Evolutionary conservation across 1,140 invertebrate genomes (phyloP), one percentile per base, ranked within the genome.

Genomic region (Apis cerana): DNA sequence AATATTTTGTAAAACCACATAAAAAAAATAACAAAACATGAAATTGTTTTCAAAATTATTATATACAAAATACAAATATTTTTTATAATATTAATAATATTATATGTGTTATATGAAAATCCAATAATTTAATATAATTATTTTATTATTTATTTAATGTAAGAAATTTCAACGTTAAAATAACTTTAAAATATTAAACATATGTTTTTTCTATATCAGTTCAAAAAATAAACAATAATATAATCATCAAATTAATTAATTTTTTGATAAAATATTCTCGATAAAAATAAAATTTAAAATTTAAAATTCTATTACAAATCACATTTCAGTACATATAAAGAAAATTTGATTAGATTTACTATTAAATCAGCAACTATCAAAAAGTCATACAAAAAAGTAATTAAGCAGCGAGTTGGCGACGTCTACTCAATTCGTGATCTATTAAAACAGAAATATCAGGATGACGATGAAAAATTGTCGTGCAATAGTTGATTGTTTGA

Each of bases 371-470:
- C 13, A 15, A 59, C 52, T n/a, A 68, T 13, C 2, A 15, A 59
- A 65, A 68, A 58, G 19, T 17, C 19, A 67, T n/a, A 33, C 0
- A 50, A 75, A 23, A 9, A 19, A 11, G 82, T 19, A 13, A 85
- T 92, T 78, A 91, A 33, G 90, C 88, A 68, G 91, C 90, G 19
- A 92, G 88, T 52, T 92, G 89, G 65, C 91, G 90, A 82, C 91
- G 91, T 90, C 88, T 91, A 13, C 78, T 91, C 54, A 92, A 74
- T 76, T 92, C 91, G 59, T 92, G 86, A 70, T 92, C 85, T 43
- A 93, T 91, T 52, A 93, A 54, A 27, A 85, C 56, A 0, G 90
- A 88, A 21, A 92, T 92, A 75, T 92, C 90, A 15, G 91, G 91
- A 76, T 92, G 90, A 74, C 90, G 89, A 74, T 89, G 91, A 54